A percentile compares a stretch with the other conserved stretches of the same genome.
Evolutionary conservation across 2,113 vertebrate species (phyloP).

Genomic region (Cnemophilus loriae): DNA sequence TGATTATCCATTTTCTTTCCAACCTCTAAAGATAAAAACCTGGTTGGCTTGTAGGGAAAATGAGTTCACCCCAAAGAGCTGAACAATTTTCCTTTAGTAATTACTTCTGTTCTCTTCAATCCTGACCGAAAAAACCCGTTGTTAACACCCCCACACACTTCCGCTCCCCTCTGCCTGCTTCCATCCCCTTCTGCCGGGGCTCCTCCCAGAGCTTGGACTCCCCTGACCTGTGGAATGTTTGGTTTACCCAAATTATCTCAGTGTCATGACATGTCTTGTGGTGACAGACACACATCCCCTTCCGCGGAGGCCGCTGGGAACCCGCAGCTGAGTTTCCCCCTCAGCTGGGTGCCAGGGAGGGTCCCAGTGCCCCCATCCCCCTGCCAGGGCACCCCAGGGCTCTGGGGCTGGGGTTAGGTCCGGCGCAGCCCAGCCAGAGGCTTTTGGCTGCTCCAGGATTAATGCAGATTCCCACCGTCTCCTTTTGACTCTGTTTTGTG

Average conservation of each 20-base stretch:
- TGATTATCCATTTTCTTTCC: neutral
- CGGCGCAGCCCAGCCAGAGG: neutral
- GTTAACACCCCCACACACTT: neutral
- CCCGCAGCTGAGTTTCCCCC: neutral
- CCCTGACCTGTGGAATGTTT: neutral
- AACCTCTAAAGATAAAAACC: neutral
- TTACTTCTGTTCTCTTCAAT: neutral
- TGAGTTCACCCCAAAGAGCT: neutral
- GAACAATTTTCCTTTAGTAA: neutral
- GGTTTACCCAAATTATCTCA: neutral
- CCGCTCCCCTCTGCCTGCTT: neutral
- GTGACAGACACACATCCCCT: neutral
- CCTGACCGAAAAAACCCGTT: neutral
- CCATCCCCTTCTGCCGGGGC: neutral
- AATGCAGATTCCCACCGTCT: accelerated
- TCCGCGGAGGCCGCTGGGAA: accelerated
- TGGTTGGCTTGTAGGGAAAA: neutral
- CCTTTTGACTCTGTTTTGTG: neutral
- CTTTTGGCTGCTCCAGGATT: neutral
- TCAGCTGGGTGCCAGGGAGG: accelerated
- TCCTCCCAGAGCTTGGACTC: neutral
- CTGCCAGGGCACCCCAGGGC: neutral
- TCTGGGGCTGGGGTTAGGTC: neutral
- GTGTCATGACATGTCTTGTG: neutral
- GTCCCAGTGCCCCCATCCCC: neutral